phyloP scores from a whole-genome alignment of 2,888 invertebrate species.

The Tiphia femorata region DNA sequence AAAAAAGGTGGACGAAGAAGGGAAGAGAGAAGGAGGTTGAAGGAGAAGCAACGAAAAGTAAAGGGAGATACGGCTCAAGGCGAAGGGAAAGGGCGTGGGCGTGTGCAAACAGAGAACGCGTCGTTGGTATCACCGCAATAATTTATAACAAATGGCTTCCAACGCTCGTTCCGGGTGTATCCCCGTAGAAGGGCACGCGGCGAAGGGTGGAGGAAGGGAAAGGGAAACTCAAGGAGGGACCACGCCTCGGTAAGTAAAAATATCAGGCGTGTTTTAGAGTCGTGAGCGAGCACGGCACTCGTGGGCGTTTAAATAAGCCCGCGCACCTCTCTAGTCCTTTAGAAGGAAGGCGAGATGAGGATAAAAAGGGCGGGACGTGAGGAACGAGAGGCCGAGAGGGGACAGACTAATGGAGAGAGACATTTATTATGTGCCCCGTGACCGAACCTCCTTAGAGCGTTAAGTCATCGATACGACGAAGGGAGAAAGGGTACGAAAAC shows the following conservation, averaged over 20 bases:
- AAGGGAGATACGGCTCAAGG: not conserved
- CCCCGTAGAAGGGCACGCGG: constrained; percentile 10
- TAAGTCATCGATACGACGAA: no score
- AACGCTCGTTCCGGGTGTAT: constrained; percentile 26
- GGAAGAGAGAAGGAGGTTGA: not conserved
- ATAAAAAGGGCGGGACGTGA: not conserved
- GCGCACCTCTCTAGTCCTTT: constrained; percentile 34
- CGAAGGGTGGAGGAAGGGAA: not conserved
- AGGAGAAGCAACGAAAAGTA: not conserved
- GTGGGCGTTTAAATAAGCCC: constrained; percentile 51
- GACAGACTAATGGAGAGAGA: not conserved
- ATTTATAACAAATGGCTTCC: constrained; percentile 54
- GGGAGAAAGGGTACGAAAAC: no score
- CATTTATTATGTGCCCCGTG: no score
- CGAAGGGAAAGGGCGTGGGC: constrained; percentile 31
- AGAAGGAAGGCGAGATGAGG: constrained; percentile 27
- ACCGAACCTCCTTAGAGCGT: no score
- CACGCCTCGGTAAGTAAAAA: constrained; percentile 54
- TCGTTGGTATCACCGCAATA: constrained; percentile 45
- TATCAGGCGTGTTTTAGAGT: constrained; percentile 30
- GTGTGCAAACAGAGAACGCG: constrained; percentile 42
- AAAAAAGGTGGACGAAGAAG: not conserved
- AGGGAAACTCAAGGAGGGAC: constrained; percentile 26
- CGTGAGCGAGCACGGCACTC: constrained; percentile 13
- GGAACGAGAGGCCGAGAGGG: constrained; percentile 2